Percentiles rank a stretch among this genome's conserved stretches.
phyloP scores from a whole-genome alignment of 2,113 vertebrate genomes.

The Dendrocopos noguchii region DNA sequence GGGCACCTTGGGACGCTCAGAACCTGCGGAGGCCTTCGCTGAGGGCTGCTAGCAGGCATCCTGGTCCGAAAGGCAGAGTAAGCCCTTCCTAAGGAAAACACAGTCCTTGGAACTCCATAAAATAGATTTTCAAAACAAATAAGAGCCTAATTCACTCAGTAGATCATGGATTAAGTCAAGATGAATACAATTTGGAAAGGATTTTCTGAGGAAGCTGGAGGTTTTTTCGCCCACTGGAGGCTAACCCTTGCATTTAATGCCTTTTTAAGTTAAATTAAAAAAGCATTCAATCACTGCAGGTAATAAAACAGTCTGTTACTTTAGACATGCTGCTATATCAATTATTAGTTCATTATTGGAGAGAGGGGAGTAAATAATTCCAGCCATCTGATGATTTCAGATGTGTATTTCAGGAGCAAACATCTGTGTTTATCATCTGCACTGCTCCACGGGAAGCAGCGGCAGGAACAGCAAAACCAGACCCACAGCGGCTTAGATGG shows the following conservation, averaged over 20 bases:
- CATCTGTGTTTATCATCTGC: constrained; percentile 45
- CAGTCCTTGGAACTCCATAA: constrained; percentile 80
- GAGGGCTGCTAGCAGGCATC: constrained; percentile 58
- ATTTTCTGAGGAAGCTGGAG: constrained; percentile 83
- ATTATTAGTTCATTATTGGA: constrained; percentile 59
- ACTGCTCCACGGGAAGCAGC: background rate
- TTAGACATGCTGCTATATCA: constrained; percentile 37
- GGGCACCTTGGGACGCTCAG: constrained; percentile 71
- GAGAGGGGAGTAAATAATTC: constrained; percentile 37
- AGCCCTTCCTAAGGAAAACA: constrained; percentile 79
- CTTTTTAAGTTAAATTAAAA: constrained; percentile 70
- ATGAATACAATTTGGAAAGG: constrained; percentile 85
- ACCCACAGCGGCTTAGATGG: background rate
- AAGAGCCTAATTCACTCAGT: constrained; percentile 81
- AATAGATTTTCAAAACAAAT: constrained; percentile 84
- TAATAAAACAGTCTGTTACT: constrained; percentile 64
- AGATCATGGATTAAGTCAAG: constrained; percentile 84
- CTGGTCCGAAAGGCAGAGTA: constrained; percentile 61
- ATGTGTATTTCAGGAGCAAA: constrained; percentile 24
- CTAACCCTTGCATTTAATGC: constrained; percentile 73
- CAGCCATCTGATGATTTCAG: background rate
- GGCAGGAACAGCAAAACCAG: background rate
- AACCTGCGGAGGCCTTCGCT: constrained; percentile 60
- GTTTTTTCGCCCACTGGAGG: constrained; percentile 79
- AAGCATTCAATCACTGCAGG: constrained; percentile 72